Percentiles rank a stretch among this genome's conserved stretches.
Conservation (phyloP, 2,113 vertebrate genomes). For the Camelus dromedarius region DNA sequence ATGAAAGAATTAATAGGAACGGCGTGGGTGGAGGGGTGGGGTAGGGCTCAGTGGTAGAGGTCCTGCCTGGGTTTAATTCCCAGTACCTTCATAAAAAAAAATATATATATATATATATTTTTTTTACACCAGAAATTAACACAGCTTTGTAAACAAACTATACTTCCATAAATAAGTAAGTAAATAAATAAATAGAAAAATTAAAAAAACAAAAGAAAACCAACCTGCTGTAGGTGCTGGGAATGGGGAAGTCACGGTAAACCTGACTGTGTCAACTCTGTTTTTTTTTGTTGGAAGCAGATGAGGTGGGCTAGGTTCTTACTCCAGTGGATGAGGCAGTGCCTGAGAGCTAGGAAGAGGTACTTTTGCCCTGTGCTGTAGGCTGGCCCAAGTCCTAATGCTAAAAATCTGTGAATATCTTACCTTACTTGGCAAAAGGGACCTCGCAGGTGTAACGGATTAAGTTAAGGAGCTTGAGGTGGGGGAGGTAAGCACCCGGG, state of each 20-base stretch:
- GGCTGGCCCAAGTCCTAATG: neutral
- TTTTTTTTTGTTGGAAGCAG: neutral
- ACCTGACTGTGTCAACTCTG: neutral
- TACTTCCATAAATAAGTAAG: too few species aligned
- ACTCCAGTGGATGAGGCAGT: neutral
- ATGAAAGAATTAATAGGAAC: neutral
- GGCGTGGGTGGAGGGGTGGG: too few species aligned
- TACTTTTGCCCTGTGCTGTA: too few species aligned
- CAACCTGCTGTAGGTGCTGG: neutral
- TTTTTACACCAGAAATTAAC: too few species aligned
- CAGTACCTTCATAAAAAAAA: too few species aligned
- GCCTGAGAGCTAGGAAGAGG: neutral
- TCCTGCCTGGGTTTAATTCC: too few species aligned
- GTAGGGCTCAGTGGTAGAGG: too few species aligned
- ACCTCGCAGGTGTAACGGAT: neutral
- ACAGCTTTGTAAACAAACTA: too few species aligned
- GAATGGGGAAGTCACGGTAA: neutral
- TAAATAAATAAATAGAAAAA: too few species aligned
- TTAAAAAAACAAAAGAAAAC: neutral
- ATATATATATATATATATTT: too few species aligned
- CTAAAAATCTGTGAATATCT: neutral
- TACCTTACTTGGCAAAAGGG: neutral
- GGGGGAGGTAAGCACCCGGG: neutral
- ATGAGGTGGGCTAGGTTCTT: neutral
- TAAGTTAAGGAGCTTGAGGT: neutral